Evolutionary conservation across 2,888 invertebrate species (phyloP), one percentile per base, ranked within the genome.

Genomic region (Aspidapion aeneum): DNA sequence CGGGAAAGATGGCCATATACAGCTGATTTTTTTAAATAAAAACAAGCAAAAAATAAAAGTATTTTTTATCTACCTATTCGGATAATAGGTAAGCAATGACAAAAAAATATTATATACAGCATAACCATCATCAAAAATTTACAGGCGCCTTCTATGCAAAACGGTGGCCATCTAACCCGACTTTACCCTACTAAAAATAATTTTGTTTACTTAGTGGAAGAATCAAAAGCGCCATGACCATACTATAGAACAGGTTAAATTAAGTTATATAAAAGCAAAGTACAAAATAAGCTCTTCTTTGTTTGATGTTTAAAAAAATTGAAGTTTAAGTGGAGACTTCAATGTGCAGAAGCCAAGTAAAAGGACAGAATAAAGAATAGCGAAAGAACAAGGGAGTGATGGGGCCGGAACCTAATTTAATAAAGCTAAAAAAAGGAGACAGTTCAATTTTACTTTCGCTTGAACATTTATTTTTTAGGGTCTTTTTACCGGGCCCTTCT

Each of bases 341-440:
- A 48, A 48, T 9, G n/a, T 12, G 52, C 52, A 52, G 17, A 18
- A 18, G 7, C 52, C 52, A 52, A 52, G 52, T n/a, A 19, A 52
- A 52, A 52, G 19, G 17, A n/a, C 17, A 12, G 35, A 35, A 35
- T 35, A 35, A 35, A 35, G 35, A 35, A 35, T 35, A 35, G 35
- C 35, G n/a, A 35, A 35, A 35, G 35, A 35, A 35, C 35, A 35
- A 35, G 35, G 35, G 70, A 66, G 70, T 65, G 72, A 70, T 69
- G 74, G 74, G 71, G 69, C 66, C 67, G 69, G 69, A 72, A 71
- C 71, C 73, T 75, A 74, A 75, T 75, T 75, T 73, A 74, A 75
- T 75, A 74, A 74, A 70, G 71, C 66, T 66, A 66, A 70, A 68
- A 65, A 66, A 69, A 69, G 66, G 62, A 66, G 68, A 67, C 69